These are phyloP conservation scores for Ptychoptera albimana DNA, from an alignment of 2,888 invertebrate genomes.

Conservation along the genomic window DNA sequence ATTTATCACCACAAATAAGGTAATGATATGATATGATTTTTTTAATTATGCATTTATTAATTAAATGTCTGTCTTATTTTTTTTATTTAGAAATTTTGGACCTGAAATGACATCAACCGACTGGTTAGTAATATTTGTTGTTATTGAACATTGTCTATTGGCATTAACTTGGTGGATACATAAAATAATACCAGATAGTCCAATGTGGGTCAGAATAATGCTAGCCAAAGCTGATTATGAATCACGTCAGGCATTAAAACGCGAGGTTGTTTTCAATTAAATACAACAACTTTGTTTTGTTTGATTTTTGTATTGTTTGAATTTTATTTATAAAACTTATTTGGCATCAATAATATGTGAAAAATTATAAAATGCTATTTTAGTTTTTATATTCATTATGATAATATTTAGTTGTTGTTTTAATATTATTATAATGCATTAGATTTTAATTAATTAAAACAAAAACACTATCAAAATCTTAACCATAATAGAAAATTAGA, in stretches of 20 bases:
- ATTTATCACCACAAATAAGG: constrained; percentile 47
- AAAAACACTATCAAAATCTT: too few relatives aligned
- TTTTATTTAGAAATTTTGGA: constrained; percentile 20
- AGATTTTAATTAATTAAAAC: too few relatives aligned
- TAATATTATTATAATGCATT: too few relatives aligned
- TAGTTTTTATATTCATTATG: neutral
- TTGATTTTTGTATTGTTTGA: neutral
- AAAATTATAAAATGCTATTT: too few relatives aligned
- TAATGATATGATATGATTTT: constrained; percentile 11
- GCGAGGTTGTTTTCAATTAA: neutral
- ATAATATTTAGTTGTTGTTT: neutral
- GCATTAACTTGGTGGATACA: constrained; percentile 46
- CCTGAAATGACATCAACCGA: constrained; percentile 15
- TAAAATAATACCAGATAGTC: constrained; percentile 52
- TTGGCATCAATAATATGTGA: neutral
- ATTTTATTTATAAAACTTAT: neutral
- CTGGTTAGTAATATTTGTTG: constrained; percentile 38
- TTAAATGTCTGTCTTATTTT: neutral
- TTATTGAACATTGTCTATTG: constrained; percentile 51
- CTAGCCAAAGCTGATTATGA: constrained; percentile 43
- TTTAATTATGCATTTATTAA: constrained; percentile 2
- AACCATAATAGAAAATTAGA: too few relatives aligned
- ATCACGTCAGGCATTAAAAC: constrained; percentile 43
- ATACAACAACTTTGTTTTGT: neutral
- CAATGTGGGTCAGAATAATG: constrained; percentile 47